Percentiles rank a stretch among this genome's conserved stretches.
Evolutionary conservation across 2,113 vertebrate genomes (phyloP).

Genomic region (Shinisaurus crocodilurus): DNA sequence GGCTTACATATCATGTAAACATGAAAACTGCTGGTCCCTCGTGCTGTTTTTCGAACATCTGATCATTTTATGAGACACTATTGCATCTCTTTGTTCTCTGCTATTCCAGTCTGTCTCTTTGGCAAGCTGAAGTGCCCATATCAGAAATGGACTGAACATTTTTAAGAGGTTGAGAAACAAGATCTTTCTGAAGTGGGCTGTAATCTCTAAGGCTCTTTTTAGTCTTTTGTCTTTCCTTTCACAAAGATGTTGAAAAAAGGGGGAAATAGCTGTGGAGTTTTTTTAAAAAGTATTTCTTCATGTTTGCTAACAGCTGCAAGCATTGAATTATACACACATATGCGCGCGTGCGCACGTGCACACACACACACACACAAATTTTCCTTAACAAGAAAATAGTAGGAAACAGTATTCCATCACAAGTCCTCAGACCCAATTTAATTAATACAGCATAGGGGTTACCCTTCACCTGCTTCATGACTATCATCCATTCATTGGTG

Average conservation of each 20-base stretch:
- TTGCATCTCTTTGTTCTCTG: neutral
- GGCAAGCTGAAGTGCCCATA: neutral
- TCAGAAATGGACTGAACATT: neutral
- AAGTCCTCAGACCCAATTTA: accelerated
- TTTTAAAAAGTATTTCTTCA: neutral
- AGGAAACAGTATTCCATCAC: accelerated
- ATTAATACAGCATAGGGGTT: neutral
- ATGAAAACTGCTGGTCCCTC: neutral
- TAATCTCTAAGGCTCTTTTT: neutral
- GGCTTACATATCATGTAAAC: neutral
- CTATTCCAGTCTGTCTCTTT: neutral
- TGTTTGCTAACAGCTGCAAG: neutral
- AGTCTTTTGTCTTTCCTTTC: neutral
- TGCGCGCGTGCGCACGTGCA: neutral
- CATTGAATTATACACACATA: neutral
- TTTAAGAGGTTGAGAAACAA: neutral
- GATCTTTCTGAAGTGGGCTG: neutral
- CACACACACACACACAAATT: neutral
- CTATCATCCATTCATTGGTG: accelerated
- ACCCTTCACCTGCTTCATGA: accelerated
- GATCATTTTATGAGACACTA: neutral
- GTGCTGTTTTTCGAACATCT: too few relatives aligned
- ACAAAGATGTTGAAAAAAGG: neutral
- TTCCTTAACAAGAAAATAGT: neutral
- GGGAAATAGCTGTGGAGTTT: neutral